Conservation (phyloP, 2,888 invertebrate genomes). For the Catocala sponsa region DNA sequence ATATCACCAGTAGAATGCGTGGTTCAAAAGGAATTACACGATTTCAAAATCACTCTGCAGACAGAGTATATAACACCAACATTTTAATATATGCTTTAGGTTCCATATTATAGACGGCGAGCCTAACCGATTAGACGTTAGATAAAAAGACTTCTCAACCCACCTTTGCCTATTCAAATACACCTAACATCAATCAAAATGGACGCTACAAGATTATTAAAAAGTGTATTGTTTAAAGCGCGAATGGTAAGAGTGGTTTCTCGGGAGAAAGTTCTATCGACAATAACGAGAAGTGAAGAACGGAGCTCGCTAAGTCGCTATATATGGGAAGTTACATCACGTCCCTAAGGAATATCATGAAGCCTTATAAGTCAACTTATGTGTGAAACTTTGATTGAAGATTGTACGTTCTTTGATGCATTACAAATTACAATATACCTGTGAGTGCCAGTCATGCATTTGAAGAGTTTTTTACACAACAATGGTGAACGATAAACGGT, state of each 20-base stretch:
- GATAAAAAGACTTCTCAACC: too few species aligned
- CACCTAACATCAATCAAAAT: slow-evolving; percentile 17
- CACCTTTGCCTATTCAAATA: slow-evolving; percentile 4
- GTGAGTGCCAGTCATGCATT: too few species aligned
- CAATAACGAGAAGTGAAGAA: slow-evolving; percentile 38
- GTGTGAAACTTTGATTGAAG: slow-evolving; percentile 36
- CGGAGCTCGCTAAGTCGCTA: slow-evolving; percentile 15
- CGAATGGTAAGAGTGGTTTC: slow-evolving; percentile 36
- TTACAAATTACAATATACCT: too few species aligned
- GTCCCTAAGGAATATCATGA: slow-evolving; percentile 31
- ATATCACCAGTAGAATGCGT: too few species aligned
- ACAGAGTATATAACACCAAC: too few species aligned
- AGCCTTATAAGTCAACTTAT: slow-evolving; percentile 38
- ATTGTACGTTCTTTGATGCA: slow-evolving; percentile 18
- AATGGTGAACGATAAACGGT: too few species aligned
- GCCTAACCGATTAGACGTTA: too few species aligned
- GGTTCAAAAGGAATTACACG: too few species aligned
- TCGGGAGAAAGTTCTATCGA: slow-evolving; percentile 54
- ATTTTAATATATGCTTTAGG: too few species aligned
- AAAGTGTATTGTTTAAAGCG: slow-evolving; percentile 45
- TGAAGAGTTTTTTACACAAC: too few species aligned
- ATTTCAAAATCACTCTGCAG: too few species aligned
- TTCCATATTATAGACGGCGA: too few species aligned
- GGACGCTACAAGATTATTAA: slow-evolving; percentile 6
- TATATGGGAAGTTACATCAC: slow-evolving; percentile 50